These are phyloP conservation scores for Drosophila gunungcola DNA, from an alignment of 1,140 invertebrate species.

Conservation along the genomic window DNA sequence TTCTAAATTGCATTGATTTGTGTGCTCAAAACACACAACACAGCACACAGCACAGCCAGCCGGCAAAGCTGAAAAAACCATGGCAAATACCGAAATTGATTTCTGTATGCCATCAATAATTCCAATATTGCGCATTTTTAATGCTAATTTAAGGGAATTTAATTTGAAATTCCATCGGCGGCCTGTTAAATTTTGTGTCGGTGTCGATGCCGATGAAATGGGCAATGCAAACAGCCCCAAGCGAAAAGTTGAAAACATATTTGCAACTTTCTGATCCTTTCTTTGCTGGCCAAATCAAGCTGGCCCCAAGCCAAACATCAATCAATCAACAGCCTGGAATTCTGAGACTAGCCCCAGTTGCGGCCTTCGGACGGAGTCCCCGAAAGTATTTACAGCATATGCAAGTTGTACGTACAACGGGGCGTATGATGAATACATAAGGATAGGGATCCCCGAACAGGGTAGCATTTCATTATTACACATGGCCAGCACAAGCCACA, in stretches of 20 bases:
- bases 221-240: conserved; percentile 51
- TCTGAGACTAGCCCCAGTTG: conserved; percentile 32
- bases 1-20: conserved; percentile 76
- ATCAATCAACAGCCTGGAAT: conserved; percentile 62
- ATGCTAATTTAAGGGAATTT: conserved; percentile 74
- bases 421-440: conserved; percentile 74
- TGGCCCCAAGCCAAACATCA: conserved; percentile 71
- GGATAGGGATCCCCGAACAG: conserved; percentile 2
- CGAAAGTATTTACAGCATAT: conserved; percentile 79
- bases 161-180: conserved; percentile 45
- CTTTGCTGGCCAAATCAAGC: conserved; percentile 49
- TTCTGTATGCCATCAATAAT: conserved; percentile 44
- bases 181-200: conserved; percentile 64
- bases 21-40: conserved; percentile 33
- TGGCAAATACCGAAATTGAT: conserved; percentile 54
- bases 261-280: conserved; percentile 78
- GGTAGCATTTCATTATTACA: conserved; percentile 70
- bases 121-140: conserved; percentile 47
- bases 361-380: conserved; percentile 26
- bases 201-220: conserved; percentile 48
- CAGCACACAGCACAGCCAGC: neutral
- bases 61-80: conserved; percentile 40
- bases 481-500: conserved; percentile 58
- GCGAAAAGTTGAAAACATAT: conserved; percentile 68
- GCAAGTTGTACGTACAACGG: conserved; percentile 70